phyloP scores from a whole-genome alignment of 2,797 vertebrate species.

The Sitta carolinensis region DNA sequence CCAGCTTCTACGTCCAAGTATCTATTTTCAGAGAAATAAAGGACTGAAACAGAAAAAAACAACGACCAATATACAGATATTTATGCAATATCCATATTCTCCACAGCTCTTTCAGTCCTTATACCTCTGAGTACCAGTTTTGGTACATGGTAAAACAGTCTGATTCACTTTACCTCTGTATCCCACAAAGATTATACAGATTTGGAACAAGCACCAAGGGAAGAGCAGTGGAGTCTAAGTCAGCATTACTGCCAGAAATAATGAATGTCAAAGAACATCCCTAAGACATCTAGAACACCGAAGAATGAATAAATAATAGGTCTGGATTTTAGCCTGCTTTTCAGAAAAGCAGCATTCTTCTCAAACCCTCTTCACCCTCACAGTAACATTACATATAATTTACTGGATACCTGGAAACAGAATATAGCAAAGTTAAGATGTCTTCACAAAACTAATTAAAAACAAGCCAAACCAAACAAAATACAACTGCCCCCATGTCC shows the following conservation, averaged over 20 bases:
- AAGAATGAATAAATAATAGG: constrained; percentile 34
- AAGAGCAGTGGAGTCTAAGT: not conserved
- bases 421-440: not conserved
- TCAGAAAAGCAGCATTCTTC: not conserved
- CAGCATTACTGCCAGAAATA: constrained; percentile 42
- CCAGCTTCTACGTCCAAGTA: not conserved
- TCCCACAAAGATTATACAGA: not conserved
- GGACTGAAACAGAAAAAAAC: not conserved
- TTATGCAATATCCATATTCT: not conserved
- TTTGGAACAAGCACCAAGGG: not conserved
- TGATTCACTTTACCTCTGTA: not conserved
- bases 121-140: not conserved
- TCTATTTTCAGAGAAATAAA: not conserved
- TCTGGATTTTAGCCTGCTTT: not conserved
- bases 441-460: not conserved
- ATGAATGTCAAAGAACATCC: constrained; percentile 12
- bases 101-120: not conserved
- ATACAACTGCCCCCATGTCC: rapidly evolving
- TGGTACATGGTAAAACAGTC: not conserved
- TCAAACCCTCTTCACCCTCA: not conserved
- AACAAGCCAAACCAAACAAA: not conserved
- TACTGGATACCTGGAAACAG: not conserved
- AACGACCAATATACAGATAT: not conserved
- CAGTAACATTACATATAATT: not conserved
- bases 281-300: constrained; percentile 16